Conservation (phyloP, 2,888 invertebrate species). For the Thecocarcelia acutangulata region DNA sequence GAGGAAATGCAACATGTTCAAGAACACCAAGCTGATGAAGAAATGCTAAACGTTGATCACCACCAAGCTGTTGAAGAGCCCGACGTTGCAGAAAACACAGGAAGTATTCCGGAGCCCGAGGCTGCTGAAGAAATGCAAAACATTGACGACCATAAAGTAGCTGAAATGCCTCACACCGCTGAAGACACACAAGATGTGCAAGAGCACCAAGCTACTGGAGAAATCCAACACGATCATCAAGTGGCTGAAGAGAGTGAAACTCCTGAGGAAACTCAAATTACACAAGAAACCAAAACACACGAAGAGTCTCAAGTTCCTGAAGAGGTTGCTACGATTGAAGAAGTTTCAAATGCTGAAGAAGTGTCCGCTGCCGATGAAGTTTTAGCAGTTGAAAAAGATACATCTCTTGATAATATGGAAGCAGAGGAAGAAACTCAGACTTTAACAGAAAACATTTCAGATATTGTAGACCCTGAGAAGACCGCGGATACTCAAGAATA, state of each 20-base stretch:
- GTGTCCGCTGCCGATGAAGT: not conserved
- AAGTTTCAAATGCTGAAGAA: constrained; percentile 16
- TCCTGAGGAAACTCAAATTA: not conserved
- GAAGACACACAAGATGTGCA: not conserved
- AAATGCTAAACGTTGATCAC: constrained; percentile 3
- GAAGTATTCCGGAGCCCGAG: constrained; percentile 21
- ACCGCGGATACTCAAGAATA: too few species aligned
- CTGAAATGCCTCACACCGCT: not conserved
- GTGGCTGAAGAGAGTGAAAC: not conserved
- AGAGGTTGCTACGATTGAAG: not conserved
- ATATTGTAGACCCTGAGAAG: too few species aligned
- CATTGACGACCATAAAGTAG: not conserved
- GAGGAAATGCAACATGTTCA: constrained; percentile 54
- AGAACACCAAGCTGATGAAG: constrained; percentile 14
- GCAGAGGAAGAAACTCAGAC: constrained; percentile 9
- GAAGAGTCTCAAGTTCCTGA: not conserved
- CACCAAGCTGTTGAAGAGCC: not conserved
- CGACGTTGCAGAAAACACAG: not conserved
- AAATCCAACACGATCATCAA: not conserved
- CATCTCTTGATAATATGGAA: constrained; percentile 7
- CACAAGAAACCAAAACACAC: not conserved
- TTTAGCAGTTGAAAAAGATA: constrained; percentile 6
- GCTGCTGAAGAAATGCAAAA: constrained; percentile 11
- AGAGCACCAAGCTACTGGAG: not conserved
- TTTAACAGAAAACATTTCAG: too few species aligned